These are phyloP conservation scores for cattle (Bos taurus) DNA, from an alignment of 2,113 vertebrate species.

Conservation along the genomic window ARS-UCD2.0 NC_037337.1:59540001-59540500, in stretches of 20 bases:
- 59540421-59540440: neutral
- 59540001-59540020: neutral
- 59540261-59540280: neutral
- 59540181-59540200: neutral
- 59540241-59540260: neutral
- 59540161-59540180: conserved; percentile 2
- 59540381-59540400: neutral
- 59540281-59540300: neutral
- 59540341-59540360: neutral
- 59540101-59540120: neutral
- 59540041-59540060: neutral
- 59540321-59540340: accelerated
- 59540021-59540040: conserved; percentile 31
- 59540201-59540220: neutral
- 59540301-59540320: neutral
- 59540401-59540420: neutral
- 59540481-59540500: neutral
- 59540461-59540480: neutral
- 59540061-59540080: neutral
- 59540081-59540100: neutral
- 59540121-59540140: neutral
- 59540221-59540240: neutral
- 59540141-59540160: neutral
- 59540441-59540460: neutral
- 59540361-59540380: neutral